phyloP scores from a whole-genome alignment of 2,888 invertebrate species.

The Bursaphelenchus okinawaensis region DNA sequence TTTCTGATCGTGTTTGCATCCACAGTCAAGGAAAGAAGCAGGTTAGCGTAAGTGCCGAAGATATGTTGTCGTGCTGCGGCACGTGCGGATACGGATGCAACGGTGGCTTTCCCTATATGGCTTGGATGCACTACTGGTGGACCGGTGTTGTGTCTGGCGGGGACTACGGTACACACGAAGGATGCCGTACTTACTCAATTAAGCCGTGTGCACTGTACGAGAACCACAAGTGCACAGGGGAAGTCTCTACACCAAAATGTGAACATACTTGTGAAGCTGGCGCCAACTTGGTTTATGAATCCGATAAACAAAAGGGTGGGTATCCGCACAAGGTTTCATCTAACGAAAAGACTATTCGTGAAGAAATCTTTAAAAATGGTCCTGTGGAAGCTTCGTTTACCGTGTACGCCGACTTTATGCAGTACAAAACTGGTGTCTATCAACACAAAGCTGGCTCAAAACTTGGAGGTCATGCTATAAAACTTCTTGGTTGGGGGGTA shows the following conservation, averaged over 20 bases:
- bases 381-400: conserved; percentile 2
- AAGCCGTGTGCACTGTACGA: conserved; percentile 67
- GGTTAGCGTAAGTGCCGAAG: conserved; percentile 18
- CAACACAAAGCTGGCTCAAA: conserved; percentile 68
- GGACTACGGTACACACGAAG: conserved; percentile 61
- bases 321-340: background rate
- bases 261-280: conserved; percentile 67
- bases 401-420: conserved; percentile 8
- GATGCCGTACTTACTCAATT: conserved; percentile 72
- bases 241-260: conserved; percentile 68
- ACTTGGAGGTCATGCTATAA: conserved; percentile 78
- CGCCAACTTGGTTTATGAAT: background rate
- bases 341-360: conserved; percentile 9
- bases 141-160: conserved; percentile 81
- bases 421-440: conserved; percentile 64
- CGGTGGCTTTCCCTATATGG: conserved; percentile 11
- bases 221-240: background rate
- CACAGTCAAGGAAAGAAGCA: conserved; percentile 56
- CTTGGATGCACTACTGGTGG: conserved; percentile 69
- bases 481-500: conserved; percentile 77
- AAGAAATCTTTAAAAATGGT: conserved; percentile 16
- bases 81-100: background rate
- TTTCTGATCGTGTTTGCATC: conserved; percentile 63
- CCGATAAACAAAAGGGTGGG: background rate
- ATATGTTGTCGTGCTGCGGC: background rate